Evolutionary conservation across 2,113 vertebrate genomes (phyloP).

Genomic region (Solea senegalensis): DNA sequence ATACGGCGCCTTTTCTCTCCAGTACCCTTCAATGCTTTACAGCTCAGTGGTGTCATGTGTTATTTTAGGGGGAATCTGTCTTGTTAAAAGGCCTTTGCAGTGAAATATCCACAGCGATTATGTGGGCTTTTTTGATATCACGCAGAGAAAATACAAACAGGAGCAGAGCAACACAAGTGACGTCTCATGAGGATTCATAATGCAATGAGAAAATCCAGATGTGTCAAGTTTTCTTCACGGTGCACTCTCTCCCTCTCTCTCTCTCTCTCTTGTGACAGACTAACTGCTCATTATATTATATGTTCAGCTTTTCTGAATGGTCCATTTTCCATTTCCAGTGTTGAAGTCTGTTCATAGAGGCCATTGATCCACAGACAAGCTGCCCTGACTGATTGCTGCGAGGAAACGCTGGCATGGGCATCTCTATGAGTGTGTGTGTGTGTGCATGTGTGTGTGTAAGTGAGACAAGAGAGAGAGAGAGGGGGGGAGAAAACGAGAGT

Average conservation of each 20-base stretch:
- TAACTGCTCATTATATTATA: conserved; percentile 67
- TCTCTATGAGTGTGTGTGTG: conserved; percentile 78
- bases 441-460: conserved; percentile 78
- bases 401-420: conserved; percentile 82
- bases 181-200: conserved; percentile 36
- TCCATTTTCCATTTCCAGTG: conserved; percentile 64
- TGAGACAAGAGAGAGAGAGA: conserved; percentile 13
- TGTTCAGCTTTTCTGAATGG: conserved; percentile 61
- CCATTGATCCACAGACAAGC: conserved; percentile 74
- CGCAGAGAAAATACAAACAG: conserved; percentile 39
- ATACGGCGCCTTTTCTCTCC: conserved; percentile 11
- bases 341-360: conserved; percentile 67
- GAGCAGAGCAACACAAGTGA: conserved; percentile 23
- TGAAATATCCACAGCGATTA: conserved; percentile 68
- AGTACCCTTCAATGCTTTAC: conserved; percentile 33
- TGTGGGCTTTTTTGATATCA: conserved; percentile 45
- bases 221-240: conserved; percentile 41
- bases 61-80: conserved; percentile 53
- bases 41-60: conserved; percentile 50
- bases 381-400: conserved; percentile 72
- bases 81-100: conserved; percentile 57
- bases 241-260: conserved; percentile 13
- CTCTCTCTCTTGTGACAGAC: conserved; percentile 32
- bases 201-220: conserved; percentile 46
- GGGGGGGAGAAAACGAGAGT: conserved; percentile 32